These are phyloP conservation scores for Mercenaria mercenaria DNA, from an alignment of 1,140 invertebrate species.

Conservation along the genomic window DNA sequence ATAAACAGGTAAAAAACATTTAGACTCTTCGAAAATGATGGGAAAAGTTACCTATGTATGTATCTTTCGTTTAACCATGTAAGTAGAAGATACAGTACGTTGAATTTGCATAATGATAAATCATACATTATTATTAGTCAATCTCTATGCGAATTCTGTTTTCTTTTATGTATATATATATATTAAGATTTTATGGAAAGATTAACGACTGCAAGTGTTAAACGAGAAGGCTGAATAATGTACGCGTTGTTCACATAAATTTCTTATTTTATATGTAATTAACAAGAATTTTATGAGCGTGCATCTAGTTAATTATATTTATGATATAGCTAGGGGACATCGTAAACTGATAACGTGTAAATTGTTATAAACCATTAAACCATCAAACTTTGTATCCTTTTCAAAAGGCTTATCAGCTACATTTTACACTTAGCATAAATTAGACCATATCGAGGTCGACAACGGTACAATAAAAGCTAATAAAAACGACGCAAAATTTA, in stretches of 20 bases:
- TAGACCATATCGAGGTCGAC: neutral
- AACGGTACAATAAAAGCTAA: neutral
- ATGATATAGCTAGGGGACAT: neutral
- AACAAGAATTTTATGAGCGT: neutral
- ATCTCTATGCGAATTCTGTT: too few species aligned
- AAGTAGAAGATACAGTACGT: neutral
- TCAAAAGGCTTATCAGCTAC: neutral
- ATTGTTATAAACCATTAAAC: neutral
- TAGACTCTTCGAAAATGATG: too few species aligned
- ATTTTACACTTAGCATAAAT: neutral
- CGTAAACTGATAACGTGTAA: neutral
- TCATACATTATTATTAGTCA: neutral
- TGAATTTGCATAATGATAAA: neutral
- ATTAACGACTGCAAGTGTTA: neutral
- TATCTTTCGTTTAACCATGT: too few species aligned
- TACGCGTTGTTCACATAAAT: too few species aligned
- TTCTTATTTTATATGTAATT: neutral
- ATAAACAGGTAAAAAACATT: too few species aligned
- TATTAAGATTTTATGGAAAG: neutral
- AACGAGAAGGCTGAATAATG: neutral
- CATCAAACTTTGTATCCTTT: neutral
- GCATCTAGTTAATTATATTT: conserved; percentile 11
- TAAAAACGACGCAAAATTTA: neutral
- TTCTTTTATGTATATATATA: neutral
- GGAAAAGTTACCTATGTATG: too few species aligned